Evolutionary conservation across 2,113 vertebrate genomes (phyloP), one percentile per base, ranked within the genome.

Genomic region (Sardina pilchardus): DNA sequence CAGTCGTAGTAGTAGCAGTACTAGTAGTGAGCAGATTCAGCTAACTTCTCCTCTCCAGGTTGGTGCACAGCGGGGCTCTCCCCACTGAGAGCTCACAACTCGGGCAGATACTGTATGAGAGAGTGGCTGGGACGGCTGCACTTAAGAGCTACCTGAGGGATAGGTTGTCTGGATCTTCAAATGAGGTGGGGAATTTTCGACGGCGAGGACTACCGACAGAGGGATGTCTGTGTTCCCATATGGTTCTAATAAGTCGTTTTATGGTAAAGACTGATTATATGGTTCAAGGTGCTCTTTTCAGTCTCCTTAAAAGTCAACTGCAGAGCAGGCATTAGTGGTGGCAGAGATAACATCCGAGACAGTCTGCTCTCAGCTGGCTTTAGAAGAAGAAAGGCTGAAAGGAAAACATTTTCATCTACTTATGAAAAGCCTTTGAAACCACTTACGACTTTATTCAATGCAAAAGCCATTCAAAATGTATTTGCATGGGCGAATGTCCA

Each of bases 61-160:
- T 71, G 12, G 39, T 30, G 63, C 63, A 67, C 63, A 67, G n/a
- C n/a, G 24, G 3, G 86, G 50, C 89, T 89, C 19, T 63, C 53
- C 53, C 59, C 26, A 14, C 24, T 43, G 24, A 63, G 34, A 34
- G 24, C 59, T 83, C 50, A 39, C 21, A 8, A 42, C 26, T 42
- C 36, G 43, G 50, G 67, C 67, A 75, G 59, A 83, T 63, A 24
- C 1, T n/a, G n/a, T n/a, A n/a, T n/a, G n/a, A n/a, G n/a, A n/a
- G n/a, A n/a, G n/a, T n/a, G n/a, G n/a, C n/a, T n/a, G n/a, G n/a
- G n/a, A n/a, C n/a, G n/a, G n/a, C n/a, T n/a, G n/a, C n/a, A n/a
- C n/a, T n/a, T n/a, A n/a, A 34, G 71, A 78, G 14, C 12, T 78
- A 78, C 71, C 0, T 78, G 26, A 36, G 16, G 34, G 71, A 78